Conservation (phyloP, 2,797 vertebrate species). For the Scolopax bukidnonensis region DNA sequence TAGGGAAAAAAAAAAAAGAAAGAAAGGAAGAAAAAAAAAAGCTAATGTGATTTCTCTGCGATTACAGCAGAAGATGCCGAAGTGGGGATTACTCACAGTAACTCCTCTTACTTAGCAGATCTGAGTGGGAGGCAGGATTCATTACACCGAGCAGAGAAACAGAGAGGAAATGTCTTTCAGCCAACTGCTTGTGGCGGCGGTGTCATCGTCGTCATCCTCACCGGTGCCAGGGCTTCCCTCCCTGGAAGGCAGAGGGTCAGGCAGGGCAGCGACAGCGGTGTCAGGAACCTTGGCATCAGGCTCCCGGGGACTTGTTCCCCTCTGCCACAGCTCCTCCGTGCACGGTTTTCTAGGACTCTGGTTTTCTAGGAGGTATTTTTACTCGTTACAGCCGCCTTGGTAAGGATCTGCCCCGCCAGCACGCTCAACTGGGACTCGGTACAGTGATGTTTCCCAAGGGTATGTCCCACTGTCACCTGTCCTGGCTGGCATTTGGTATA, state of each 20-base stretch:
- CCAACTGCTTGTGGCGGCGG: neutral
- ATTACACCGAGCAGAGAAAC: slow-evolving; percentile 56
- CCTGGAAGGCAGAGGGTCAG: neutral
- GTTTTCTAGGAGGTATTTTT: neutral
- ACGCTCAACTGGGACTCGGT: neutral
- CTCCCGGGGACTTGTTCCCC: neutral
- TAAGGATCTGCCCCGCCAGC: neutral
- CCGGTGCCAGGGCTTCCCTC: neutral
- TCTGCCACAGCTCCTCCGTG: neutral
- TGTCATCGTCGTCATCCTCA: neutral
- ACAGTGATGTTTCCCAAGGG: neutral
- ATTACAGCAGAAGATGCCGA: slow-evolving; percentile 45
- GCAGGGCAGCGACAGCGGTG: neutral
- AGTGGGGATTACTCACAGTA: slow-evolving; percentile 69
- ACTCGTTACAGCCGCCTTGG: neutral
- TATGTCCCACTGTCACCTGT: fast-evolving
- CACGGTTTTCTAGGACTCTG: neutral
- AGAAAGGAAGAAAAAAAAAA: slow-evolving; percentile 53
- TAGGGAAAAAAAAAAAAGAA: slow-evolving; percentile 16
- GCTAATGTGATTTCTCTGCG: slow-evolving; percentile 62
- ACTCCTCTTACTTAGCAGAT: slow-evolving; percentile 64
- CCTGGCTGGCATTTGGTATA: neutral
- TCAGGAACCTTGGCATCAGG: neutral
- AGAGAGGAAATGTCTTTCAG: slow-evolving; percentile 49
- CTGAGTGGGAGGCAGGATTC: slow-evolving; percentile 73